phyloP scores from a whole-genome alignment of 2,113 vertebrate species.

The Rhea pennata region DNA sequence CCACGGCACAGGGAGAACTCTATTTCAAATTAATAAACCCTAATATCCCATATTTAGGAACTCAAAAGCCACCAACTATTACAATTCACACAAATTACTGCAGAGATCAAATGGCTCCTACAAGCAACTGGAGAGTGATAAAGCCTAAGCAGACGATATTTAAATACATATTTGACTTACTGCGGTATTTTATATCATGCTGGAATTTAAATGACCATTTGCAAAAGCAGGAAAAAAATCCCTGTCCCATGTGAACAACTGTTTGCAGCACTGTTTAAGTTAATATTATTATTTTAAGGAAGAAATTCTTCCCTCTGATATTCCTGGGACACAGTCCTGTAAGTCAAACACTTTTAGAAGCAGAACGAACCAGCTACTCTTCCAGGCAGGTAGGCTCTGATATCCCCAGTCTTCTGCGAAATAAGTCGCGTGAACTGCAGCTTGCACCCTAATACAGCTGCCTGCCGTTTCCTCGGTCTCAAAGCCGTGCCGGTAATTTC shows the following conservation, averaged over 20 bases:
- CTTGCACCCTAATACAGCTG: not conserved
- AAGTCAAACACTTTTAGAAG: not conserved
- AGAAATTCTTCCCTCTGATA: not conserved
- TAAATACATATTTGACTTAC: conserved; percentile 64
- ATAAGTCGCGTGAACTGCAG: not conserved
- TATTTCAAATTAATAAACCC: conserved; percentile 52
- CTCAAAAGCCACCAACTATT: conserved; percentile 46
- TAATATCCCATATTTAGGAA: conserved; percentile 49
- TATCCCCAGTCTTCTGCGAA: not conserved
- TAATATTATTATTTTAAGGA: not conserved
- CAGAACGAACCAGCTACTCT: not conserved
- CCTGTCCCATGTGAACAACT: not conserved
- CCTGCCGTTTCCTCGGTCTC: not conserved
- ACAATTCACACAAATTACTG: conserved; percentile 62
- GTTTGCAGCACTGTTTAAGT: not conserved
- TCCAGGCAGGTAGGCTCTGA: not conserved
- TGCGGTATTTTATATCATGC: conserved; percentile 12
- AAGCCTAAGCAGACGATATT: conserved; percentile 65
- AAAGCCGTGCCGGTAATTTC: not conserved
- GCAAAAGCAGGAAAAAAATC: conserved; percentile 19
- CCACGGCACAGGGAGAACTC: conserved; percentile 51
- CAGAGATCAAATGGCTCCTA: conserved; percentile 39
- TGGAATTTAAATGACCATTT: conserved; percentile 49
- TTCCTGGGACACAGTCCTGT: not conserved
- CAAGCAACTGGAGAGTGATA: conserved; percentile 63